phyloP scores from a whole-genome alignment of 1,140 invertebrate species.

The Piezodorus guildinii region DNA sequence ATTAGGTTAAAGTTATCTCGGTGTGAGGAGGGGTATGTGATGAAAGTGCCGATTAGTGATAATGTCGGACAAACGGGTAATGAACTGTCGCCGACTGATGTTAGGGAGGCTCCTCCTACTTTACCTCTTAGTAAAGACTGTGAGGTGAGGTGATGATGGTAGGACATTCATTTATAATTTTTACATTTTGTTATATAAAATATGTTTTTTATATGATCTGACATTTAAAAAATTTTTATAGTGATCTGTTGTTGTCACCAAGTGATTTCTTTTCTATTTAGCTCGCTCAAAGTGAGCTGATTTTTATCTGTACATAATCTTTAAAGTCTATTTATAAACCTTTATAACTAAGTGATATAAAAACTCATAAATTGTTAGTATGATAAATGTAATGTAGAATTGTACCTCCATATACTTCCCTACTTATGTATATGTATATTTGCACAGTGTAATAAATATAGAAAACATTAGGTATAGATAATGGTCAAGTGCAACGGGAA shows the following conservation, averaged over 20 bases:
- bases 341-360: constrained; percentile 18
- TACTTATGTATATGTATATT: constrained; percentile 28
- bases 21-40: constrained; percentile 55
- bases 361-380: constrained; percentile 24
- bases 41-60: constrained; percentile 34
- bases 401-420: constrained; percentile 18
- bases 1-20: constrained; percentile 70
- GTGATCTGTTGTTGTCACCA: constrained; percentile 28
- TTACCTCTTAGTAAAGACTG: constrained; percentile 62
- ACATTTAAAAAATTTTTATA: constrained; percentile 16
- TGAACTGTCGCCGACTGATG: constrained; percentile 15
- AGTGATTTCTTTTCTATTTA: constrained; percentile 27
- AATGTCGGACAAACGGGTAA: constrained; percentile 18
- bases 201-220: constrained; percentile 23
- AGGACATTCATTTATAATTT: constrained; percentile 2
- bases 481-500: constrained; percentile 29
- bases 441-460: constrained; percentile 30
- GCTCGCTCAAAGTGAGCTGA: constrained; percentile 28
- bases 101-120: constrained; percentile 32
- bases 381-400: constrained; percentile 24
- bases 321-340: constrained; percentile 20
- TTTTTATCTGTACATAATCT: constrained; percentile 23
- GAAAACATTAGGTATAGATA: constrained; percentile 27
- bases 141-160: constrained; percentile 62
- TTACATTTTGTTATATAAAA: constrained; percentile 22